Conservation (phyloP, 2,113 vertebrate genomes). For the Mormoops blainvillei region DNA sequence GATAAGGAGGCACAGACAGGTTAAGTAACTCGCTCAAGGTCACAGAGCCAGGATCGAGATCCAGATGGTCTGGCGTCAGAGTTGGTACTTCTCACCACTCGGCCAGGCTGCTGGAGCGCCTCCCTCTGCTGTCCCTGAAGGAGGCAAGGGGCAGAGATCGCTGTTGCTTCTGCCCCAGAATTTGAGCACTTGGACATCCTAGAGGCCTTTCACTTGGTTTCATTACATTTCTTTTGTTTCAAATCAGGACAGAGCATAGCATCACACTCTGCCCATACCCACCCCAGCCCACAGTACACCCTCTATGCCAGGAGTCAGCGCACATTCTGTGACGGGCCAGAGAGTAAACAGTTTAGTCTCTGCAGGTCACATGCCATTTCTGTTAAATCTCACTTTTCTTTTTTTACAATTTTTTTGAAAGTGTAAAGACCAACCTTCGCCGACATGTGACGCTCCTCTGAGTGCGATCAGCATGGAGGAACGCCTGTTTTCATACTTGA, state of each 20-base stretch:
- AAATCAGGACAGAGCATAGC: background rate
- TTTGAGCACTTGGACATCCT: background rate
- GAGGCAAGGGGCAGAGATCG: background rate
- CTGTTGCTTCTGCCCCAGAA: background rate
- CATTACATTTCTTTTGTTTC: background rate
- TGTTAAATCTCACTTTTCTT: background rate
- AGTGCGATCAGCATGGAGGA: background rate
- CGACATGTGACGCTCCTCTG: accelerated
- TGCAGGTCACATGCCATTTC: background rate
- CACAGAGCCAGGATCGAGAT: background rate
- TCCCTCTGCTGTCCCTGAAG: background rate
- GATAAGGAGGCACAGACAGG: background rate
- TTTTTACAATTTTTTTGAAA: background rate
- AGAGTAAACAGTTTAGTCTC: background rate
- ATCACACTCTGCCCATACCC: background rate
- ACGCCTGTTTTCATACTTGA: background rate
- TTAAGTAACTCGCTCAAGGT: background rate
- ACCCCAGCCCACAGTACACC: background rate
- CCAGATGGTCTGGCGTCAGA: background rate
- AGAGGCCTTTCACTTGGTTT: background rate
- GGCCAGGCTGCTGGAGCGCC: accelerated
- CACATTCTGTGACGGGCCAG: background rate
- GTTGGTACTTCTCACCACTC: background rate
- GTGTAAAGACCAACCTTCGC: background rate
- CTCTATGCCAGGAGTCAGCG: background rate